Base-by-base conservation (phyloP, 2,113 vertebrate species). In the Istiophorus platypterus region DNA sequence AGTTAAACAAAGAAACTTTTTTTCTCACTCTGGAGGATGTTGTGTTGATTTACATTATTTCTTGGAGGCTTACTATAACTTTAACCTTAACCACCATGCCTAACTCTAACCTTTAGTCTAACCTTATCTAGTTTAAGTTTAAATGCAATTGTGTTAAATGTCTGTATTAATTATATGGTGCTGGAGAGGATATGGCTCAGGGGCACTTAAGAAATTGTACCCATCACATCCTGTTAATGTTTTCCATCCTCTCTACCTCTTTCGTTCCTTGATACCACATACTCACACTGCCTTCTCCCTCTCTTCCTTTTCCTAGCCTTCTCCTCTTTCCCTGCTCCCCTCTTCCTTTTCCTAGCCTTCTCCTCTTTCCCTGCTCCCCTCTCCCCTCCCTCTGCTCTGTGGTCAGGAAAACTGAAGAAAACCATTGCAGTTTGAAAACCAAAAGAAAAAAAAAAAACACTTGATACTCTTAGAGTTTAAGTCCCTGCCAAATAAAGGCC, bases 401-500 rank as follows among this genome's bases (percentile, higher is more conserved):
- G 91, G 85, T 82, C 29, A 67, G 80, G 34, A 45, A 61, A 81
- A 49, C 72, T 65, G 59, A 84, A 68, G 64, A 84, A 80, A 88
- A 70, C 72, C 86, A 71, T 67, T 69, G 80, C 80, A 85, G 80
- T 73, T 84, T 42, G 47, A 85, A 85, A 91, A 88, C 81, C 24
- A 13, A 80, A 75, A 78, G 76, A 72, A 80, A 86, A 88, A 73
- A 78, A 82, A 87, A 89, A 83, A 69, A 58, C 0, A 89, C 84
- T 78, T 86, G 84, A 88, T 90, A 70, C 74, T 78, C 66, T 76
- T 76, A 57, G 64, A 83, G 68, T 90, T 87, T 89, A 85, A 85
- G 58, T 66, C 65, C 67, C 81, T 89, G 87, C 85, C 82, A 91
- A 93, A 91, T 92, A 82, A 88, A 89, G 80, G 75, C 74, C 85